phyloP scores from a whole-genome alignment of 2,113 vertebrate species.

The Myiagra hebetior region DNA sequence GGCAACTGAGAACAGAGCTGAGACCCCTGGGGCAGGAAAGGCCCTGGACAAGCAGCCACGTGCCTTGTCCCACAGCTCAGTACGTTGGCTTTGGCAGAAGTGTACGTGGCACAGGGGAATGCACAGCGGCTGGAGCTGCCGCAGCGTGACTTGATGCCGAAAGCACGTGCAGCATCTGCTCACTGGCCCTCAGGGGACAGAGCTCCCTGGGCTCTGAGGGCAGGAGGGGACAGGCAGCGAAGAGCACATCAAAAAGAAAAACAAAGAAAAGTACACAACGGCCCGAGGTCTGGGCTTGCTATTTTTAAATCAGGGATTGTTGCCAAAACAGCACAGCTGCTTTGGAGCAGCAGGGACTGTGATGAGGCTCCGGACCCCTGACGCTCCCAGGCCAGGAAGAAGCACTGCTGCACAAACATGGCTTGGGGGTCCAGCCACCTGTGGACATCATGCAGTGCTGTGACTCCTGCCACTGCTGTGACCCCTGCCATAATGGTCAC shows the following conservation, averaged over 20 bases:
- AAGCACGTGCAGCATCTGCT: background rate
- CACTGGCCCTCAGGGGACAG: accelerated
- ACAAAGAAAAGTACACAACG: background rate
- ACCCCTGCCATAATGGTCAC: background rate
- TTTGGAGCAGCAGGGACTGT: background rate
- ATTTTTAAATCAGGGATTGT: conserved; percentile 29
- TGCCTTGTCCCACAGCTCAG: background rate
- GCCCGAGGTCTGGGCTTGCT: background rate
- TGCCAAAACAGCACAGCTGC: conserved; percentile 52
- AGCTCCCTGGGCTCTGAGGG: background rate
- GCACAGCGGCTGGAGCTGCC: accelerated
- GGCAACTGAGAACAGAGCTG: background rate
- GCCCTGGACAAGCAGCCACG: background rate
- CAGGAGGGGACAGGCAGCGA: background rate
- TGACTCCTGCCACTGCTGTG: background rate
- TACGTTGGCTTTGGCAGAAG: background rate
- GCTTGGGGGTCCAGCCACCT: background rate
- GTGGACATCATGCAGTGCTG: background rate
- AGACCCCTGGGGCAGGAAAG: background rate
- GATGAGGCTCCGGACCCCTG: background rate
- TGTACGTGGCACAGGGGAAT: background rate
- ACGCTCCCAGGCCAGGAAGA: background rate
- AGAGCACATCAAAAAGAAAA: background rate
- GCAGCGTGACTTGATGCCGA: accelerated
- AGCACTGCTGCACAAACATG: background rate